Evolutionary conservation across 2,797 vertebrate species (phyloP), one percentile per base, ranked within the genome.

Genomic region (Silurus lanzhouensis): DNA sequence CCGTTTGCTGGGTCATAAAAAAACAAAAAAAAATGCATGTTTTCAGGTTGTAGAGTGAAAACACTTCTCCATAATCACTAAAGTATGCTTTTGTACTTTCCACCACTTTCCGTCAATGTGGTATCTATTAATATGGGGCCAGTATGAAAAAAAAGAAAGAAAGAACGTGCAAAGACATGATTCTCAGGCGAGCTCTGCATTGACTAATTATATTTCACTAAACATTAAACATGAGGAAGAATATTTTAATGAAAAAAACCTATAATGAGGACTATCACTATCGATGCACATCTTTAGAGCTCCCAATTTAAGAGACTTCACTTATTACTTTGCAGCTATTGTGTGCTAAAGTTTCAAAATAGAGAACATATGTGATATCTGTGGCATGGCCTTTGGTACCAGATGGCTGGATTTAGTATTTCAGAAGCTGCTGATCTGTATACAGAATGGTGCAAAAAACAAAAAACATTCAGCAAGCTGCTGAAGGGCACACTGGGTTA

Each of bases 11-110:
- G 80, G 86, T 76, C 27, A 77, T 85, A 17, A 38, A 68, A 38
- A 72, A n/a, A 79, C 46, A 44, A 20, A 12, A 38, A 44, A 57
- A 83, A 85, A 61, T 68, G 55, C 31, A 66, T 70, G 71, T 81
- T 81, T 86, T 84, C 80, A 83, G 71, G 74, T 71, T 88, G 72
- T 71, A 60, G 57, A 79, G 66, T 82, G 77, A 84, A 86, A 89
- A 88, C 57, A 84, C 48, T 10, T 83, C 81, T 76, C 79, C 72
- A 83, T 87, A 85, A 82, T 38, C 75, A 86, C 81, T 86, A 83
- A 66, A 83, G 81, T 31, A 66, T 86, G 74, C 66, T n/a, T 79
- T 31, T 74, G 57, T 77, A 64, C 48, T 61, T 72, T 85, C 72
- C 80, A 75, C 31, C 38, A 58, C 55, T 85, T 44, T 14, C 67